Base-by-base conservation (phyloP, 2,888 invertebrate species). In the Megaustenia siamemsis region DNA sequence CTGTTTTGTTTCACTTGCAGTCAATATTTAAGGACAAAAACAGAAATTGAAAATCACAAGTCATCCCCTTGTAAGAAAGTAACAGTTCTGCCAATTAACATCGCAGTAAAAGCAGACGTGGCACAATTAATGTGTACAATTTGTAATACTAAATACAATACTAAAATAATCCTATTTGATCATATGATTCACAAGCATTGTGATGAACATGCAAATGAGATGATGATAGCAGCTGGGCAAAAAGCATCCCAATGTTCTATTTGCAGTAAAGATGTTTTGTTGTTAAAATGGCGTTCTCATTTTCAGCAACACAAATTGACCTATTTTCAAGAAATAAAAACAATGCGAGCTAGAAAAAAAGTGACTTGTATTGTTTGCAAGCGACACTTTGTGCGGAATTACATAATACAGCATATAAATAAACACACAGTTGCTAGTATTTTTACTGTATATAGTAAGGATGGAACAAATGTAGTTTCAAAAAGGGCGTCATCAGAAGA, bases 181-280 rank as follows among this genome's bases (percentile, higher is more conserved):
- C 76, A 77, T n/a, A 77, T 77, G 76, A 21, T 38, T 24, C 56
- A 24, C 0, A n/a, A 28, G 4, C 76, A 77, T 18, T 73, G 32
- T 73, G 35, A 18, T 32, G 45, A 73, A 45, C n/a, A n/a, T n/a
- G 32, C 24, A n/a, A 24, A 43, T 43, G 40, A n/a, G 3, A n/a
- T 73, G 32, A 28, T 32, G 49, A n/a, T 15, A 1, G 49, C 45
- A 49, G 49, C 49, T 1, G 49, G 45, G 21, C 6, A 73, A 4
- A 40, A 38, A 38, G 49, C 49, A 73, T 49, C 49, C 32, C n/a
- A 5, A 32, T 73, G 73, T 49, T 6, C 10, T 32, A 0, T 73
- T 49, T 73, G 73, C 49, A 73, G 35, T 24, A 28, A 49, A 49
- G 15, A 32, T 4, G 18, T 73, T 49, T 28, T 32, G 49, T 5